Evolutionary conservation across 2,888 invertebrate genomes (phyloP).

Genomic region (Pteria penguin): DNA sequence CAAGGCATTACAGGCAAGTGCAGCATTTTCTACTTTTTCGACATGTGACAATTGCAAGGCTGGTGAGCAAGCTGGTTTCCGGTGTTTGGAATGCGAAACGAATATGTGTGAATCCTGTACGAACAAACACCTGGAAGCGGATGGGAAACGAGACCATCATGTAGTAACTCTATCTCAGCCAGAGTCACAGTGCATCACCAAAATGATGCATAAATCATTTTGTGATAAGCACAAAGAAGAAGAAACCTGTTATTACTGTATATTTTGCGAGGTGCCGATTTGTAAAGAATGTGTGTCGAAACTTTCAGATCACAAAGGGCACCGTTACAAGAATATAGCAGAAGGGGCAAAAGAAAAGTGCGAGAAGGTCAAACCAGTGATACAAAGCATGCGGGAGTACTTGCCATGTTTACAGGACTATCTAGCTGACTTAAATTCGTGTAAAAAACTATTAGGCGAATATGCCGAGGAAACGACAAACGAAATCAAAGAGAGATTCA

Average conservation of each 20-base stretch:
- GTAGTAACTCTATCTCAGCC: conserved; percentile 52
- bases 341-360: conserved; percentile 53
- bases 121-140: conserved; percentile 44
- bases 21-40: conserved; percentile 49
- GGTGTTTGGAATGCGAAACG: conserved; percentile 59
- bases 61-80: conserved; percentile 38
- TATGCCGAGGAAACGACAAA: conserved; percentile 54
- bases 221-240: conserved; percentile 43
- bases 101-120: conserved; percentile 55
- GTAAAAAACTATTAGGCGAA: conserved; percentile 52
- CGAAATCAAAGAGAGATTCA: conserved; percentile 53
- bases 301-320: conserved; percentile 55
- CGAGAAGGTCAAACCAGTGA: conserved; percentile 53
- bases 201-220: conserved; percentile 33
- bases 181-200: conserved; percentile 32
- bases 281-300: conserved; percentile 46
- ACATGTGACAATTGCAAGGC: conserved; percentile 54
- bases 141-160: conserved; percentile 53
- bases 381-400: conserved; percentile 61
- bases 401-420: conserved; percentile 57
- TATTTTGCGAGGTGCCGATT: conserved; percentile 42
- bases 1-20: conserved; percentile 52
- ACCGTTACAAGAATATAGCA: conserved; percentile 52
- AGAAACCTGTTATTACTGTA: conserved; percentile 38
- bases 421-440: conserved; percentile 47